phyloP scores from a whole-genome alignment of 2,113 vertebrate species.

The Circaetus cinerascens region DNA sequence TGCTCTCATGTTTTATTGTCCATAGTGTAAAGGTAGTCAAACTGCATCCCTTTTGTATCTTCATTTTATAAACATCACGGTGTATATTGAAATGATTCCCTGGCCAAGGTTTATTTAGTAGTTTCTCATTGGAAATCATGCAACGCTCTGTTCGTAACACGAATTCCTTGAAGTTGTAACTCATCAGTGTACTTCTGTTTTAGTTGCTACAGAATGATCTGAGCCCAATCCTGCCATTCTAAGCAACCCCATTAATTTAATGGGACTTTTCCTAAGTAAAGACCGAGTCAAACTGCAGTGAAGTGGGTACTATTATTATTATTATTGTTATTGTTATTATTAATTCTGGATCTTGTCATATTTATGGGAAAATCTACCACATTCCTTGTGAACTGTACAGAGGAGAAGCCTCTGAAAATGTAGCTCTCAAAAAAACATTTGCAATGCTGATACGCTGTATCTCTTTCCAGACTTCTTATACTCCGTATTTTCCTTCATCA shows the following conservation, averaged over 20 bases:
- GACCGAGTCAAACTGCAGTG: background rate
- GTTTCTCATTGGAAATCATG: background rate
- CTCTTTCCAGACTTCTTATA: slow-evolving; percentile 29
- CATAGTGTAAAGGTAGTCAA: slow-evolving; percentile 25
- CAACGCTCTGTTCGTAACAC: slow-evolving; percentile 30
- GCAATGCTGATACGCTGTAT: background rate
- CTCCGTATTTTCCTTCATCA: slow-evolving; percentile 33
- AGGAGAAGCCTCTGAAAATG: slow-evolving; percentile 50
- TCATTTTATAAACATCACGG: background rate
- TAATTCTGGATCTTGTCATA: slow-evolving; percentile 57
- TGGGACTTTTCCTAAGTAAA: slow-evolving; percentile 6
- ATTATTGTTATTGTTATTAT: background rate
- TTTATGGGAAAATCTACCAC: slow-evolving; percentile 63
- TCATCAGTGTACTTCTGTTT: slow-evolving; percentile 53
- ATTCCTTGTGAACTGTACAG: slow-evolving; percentile 57
- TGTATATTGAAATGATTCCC: background rate
- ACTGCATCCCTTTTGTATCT: slow-evolving; percentile 11
- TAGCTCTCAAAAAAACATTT: slow-evolving; percentile 29
- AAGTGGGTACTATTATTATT: slow-evolving; percentile 21
- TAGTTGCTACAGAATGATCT: slow-evolving; percentile 58
- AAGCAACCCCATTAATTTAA: background rate
- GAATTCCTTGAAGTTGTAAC: slow-evolving; percentile 58
- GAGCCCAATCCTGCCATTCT: background rate
- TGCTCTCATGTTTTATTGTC: slow-evolving; percentile 55
- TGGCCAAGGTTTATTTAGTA: background rate